Evolutionary conservation across 2,888 invertebrate species (phyloP), one percentile per base, ranked within the genome.

Genomic region (Protophormia terraenovae): DNA sequence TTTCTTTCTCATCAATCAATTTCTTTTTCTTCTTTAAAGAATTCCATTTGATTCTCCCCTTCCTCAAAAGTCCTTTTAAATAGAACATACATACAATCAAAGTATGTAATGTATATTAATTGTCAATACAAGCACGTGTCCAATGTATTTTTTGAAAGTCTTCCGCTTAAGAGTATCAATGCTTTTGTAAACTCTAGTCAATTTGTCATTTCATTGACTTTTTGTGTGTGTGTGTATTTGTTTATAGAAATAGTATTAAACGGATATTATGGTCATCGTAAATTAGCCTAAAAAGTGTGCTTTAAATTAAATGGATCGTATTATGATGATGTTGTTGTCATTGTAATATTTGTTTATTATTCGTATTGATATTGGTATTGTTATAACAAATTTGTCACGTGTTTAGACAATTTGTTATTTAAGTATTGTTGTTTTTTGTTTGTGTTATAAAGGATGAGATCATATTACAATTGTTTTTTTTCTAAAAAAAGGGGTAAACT

Each of bases 51-150:
- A 14, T 14, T 41, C 58, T 75, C 38, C 50, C 53, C n/a, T 29
- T 55, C 10, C n/a, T 27, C 16, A 50, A 55, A 7, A 32, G 62
- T 75, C 55, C 77, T 60, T 53, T 38, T 12, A 10, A 60, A 45
- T 35, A 27, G n/a, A n/a, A n/a, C n/a, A n/a, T n/a, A n/a, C n/a
- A 14, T 45, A 19, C 29, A 16, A 77, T 66, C 62, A 72, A 71
- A 55, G 55, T 55, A 53, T 32, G 24, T 53, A 75, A 45, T 78
- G 71, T 75, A 83, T 53, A 53, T 82, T 82, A 84, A 79, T 86
- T 84, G 86, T 83, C 84, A 83, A 82, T 72, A 27, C 62, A 47
- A 53, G 62, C 88, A 87, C 88, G 87, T 87, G 87, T 77, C 80
- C 50, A 27, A 27, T 75, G 24, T 60, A 32, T 73, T 53, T 75